Evolutionary conservation across 2,113 vertebrate genomes (phyloP), one percentile per base, ranked within the genome.

Genomic region (Heliornis fulica): DNA sequence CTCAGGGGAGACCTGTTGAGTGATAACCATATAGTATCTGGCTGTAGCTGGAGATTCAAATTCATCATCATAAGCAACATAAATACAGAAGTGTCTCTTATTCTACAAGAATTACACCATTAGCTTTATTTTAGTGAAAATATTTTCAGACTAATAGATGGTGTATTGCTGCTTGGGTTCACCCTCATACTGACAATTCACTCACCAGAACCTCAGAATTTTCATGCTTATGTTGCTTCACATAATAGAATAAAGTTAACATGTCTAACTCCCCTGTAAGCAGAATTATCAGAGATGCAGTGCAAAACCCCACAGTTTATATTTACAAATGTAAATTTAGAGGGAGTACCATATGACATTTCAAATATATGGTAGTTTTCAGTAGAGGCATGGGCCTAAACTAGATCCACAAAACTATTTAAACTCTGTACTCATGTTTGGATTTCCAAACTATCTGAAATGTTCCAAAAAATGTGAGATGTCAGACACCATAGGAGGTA

Each of bases 11-110:
- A 96, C 93, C 90, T 97, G 91, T 96, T 25, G 48, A 95, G 65
- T 51, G 68, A 95, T 93, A 96, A 92, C 96, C 95, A 96, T 97
- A 94, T 97, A 95, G 91, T 92, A 82, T 88, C 89, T 96, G 86
- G 94, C 91, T 97, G 83, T 96, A 90, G 87, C 72, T 70, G 21
- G 83, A 95, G 53, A 96, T 97, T 97, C 92, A 95, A 95, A 96
- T 95, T 97, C 87, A 64, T 96, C 93, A 97, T 94, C 89, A 95
- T 79, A 96, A 97, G 78, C 86, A 93, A 96, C 96, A 91, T 87
- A 95, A 97, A 97, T 96, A 94, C 54, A 94, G 79, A 77, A 60
- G 43, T 97, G 63, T 96, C 71, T 98, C 86, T 96, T 97, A 96
- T 95, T 96, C 88, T 94, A 43, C 63, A 83, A 81, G 75, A 97